phyloP scores from a whole-genome alignment of 2,888 invertebrate species.

The Synergus umbraculus region DNA sequence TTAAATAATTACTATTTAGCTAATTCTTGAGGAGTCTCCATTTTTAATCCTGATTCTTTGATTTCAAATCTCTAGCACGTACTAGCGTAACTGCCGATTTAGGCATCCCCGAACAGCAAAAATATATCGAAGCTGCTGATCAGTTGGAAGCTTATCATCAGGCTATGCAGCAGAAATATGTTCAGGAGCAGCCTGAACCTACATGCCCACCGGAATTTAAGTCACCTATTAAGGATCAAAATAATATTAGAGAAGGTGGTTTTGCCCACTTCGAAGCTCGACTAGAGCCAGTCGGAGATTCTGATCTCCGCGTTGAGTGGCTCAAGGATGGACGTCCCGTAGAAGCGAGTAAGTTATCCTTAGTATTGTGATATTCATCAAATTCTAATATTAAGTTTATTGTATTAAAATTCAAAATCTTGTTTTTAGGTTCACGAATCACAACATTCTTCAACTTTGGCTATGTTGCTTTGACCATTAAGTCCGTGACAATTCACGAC shows the following conservation, averaged over 20 bases:
- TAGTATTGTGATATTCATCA: neutral
- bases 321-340: slow-evolving; percentile 93
- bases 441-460: slow-evolving; percentile 97
- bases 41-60: neutral
- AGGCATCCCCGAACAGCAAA: slow-evolving; percentile 93
- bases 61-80: slow-evolving; percentile 78
- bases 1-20: neutral
- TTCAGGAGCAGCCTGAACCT: slow-evolving; percentile 89
- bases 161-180: slow-evolving; percentile 88
- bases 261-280: slow-evolving; percentile 97
- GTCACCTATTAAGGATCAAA: slow-evolving; percentile 92
- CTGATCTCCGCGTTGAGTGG: slow-evolving; percentile 94
- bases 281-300: slow-evolving; percentile 94
- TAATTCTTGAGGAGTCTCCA: neutral
- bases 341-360: slow-evolving; percentile 85
- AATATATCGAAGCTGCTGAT: slow-evolving; percentile 94
- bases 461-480: slow-evolving; percentile 95
- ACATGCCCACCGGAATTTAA: slow-evolving; percentile 91
- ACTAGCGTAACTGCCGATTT: slow-evolving; percentile 92
- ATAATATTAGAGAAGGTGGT: slow-evolving; percentile 92
- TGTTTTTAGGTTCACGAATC: slow-evolving; percentile 85
- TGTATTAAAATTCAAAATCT: slow-evolving; percentile 20
- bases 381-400: neutral
- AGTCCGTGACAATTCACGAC: slow-evolving; percentile 93
- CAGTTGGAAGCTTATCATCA: slow-evolving; percentile 93